Percentiles rank a stretch among this genome's conserved stretches.
Conservation (phyloP, 2,113 vertebrate genomes). For the Centropus unirufus region DNA sequence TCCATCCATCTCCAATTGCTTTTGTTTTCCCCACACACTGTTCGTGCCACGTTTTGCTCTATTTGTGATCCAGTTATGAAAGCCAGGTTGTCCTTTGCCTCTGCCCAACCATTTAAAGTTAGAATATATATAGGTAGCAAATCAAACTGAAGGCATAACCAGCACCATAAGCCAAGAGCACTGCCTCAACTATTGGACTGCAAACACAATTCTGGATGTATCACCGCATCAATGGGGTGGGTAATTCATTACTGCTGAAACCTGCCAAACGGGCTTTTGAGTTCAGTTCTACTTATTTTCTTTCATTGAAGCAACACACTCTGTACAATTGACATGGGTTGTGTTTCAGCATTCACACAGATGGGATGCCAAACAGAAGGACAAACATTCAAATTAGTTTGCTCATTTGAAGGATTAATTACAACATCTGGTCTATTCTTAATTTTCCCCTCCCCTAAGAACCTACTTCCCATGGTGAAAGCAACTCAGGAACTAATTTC, state of each 20-base stretch:
- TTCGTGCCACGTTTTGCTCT: background rate
- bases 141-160: background rate
- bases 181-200: too few species aligned
- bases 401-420: background rate
- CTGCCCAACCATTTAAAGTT: background rate
- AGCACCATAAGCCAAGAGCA: background rate
- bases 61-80: background rate
- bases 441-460: background rate
- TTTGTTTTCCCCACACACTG: background rate
- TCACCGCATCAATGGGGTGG: background rate
- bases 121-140: background rate
- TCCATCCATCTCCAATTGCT: background rate
- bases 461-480: background rate
- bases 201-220: too few species aligned
- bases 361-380: background rate
- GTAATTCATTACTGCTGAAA: background rate
- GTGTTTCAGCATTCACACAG: background rate
- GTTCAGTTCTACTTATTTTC: background rate
- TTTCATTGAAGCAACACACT: background rate
- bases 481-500: background rate
- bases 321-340: rapidly evolving
- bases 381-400: background rate
- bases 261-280: background rate
- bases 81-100: background rate
- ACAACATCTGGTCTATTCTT: background rate